These are phyloP conservation scores for Amblyjoppa proteus DNA, from an alignment of 2,888 invertebrate species.

Conservation along the genomic window DNA sequence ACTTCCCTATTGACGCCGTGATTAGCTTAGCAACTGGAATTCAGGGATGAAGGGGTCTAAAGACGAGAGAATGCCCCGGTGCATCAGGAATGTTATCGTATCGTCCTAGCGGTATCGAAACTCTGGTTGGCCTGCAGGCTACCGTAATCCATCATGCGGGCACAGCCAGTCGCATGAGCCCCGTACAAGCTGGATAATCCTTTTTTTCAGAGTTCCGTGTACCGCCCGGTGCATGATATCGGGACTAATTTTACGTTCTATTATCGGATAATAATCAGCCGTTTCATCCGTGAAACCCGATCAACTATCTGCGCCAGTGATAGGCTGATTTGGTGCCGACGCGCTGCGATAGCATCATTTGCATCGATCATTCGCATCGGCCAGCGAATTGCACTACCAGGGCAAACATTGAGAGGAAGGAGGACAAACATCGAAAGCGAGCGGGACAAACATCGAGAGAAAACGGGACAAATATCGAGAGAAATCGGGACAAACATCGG, in stretches of 20 bases:
- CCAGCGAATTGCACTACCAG: neutral
- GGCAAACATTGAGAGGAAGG: no score
- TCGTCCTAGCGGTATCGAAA: conserved; percentile 36
- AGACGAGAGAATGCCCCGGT: conserved; percentile 35
- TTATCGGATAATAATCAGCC: conserved; percentile 26
- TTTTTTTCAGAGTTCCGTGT: conserved; percentile 6
- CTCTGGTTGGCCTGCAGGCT: conserved; percentile 24
- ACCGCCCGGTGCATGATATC: neutral
- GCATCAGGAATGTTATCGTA: conserved; percentile 54
- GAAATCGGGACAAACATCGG: neutral
- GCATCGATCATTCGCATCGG: conserved; percentile 46
- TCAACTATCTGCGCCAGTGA: conserved; percentile 22
- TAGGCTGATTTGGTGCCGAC: conserved; percentile 34
- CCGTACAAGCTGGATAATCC: neutral
- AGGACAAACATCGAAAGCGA: no score
- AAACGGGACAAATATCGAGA: neutral
- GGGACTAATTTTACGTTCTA: neutral
- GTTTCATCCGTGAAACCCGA: conserved; percentile 21
- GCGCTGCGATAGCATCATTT: conserved; percentile 34
- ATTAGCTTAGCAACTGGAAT: conserved; percentile 51
- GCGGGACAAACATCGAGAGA: neutral
- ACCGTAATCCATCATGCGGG: conserved; percentile 35
- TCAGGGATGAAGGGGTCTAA: conserved; percentile 37
- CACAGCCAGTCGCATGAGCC: conserved; percentile 12
- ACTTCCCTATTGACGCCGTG: conserved; percentile 31